phyloP scores from a whole-genome alignment of 2,888 invertebrate species.

The Dasypogon diadema region DNA sequence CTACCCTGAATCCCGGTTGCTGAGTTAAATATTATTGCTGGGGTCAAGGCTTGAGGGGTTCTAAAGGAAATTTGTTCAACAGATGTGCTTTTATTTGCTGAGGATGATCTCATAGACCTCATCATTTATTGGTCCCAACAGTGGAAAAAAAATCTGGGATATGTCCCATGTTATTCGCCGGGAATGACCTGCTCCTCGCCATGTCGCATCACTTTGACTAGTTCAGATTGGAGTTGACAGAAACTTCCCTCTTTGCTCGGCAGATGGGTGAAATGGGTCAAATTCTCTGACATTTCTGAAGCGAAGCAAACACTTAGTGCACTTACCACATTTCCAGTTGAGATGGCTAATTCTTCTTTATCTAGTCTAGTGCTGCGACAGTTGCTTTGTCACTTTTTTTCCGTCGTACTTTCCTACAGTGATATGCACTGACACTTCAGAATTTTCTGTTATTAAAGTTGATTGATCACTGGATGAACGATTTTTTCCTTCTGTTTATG shows the following conservation, averaged over 20 bases:
- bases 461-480: conserved; percentile 36
- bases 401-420: neutral
- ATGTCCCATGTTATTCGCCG: neutral
- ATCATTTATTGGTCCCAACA: neutral
- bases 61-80: neutral
- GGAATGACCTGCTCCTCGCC: neutral
- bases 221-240: neutral
- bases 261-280: conserved; percentile 42
- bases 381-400: neutral
- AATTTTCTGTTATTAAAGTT: conserved; percentile 23
- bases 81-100: neutral
- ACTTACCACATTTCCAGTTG: conserved; percentile 32
- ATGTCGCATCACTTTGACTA: neutral
- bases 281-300: conserved; percentile 1
- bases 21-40: no score
- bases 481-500: neutral
- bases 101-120: neutral
- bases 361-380: neutral
- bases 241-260: conserved; percentile 24
- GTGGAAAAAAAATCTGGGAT: neutral
- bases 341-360: conserved; percentile 18
- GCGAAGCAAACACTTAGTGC: conserved; percentile 22
- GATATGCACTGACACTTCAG: conserved; percentile 1
- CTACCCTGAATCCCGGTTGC: no score
- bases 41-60: neutral